phyloP scores from a whole-genome alignment of 2,888 invertebrate genomes.

The Cyclophora punctaria region DNA sequence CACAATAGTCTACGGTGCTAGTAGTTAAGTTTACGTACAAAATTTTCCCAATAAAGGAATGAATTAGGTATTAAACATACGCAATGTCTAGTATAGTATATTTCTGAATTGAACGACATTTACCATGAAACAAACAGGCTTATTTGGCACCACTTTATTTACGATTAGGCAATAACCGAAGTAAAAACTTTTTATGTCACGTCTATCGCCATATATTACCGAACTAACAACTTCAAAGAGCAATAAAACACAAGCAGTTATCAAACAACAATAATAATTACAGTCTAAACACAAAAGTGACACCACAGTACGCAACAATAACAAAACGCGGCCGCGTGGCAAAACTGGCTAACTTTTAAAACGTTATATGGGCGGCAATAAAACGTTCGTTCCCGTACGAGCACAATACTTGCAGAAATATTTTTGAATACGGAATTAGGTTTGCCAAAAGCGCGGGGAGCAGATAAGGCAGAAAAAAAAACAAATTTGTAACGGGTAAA shows the following conservation, averaged over 20 bases:
- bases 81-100: too few relatives aligned
- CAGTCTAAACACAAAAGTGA: constrained; percentile 44
- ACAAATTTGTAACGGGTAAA: constrained; percentile 76
- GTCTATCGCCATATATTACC: constrained; percentile 9
- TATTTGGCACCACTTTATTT: constrained; percentile 6
- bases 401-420: constrained; percentile 75
- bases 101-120: too few relatives aligned
- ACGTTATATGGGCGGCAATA: constrained; percentile 73
- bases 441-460: constrained; percentile 72
- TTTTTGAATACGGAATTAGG: constrained; percentile 76
- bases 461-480: constrained; percentile 74
- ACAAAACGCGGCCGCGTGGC: constrained; percentile 49
- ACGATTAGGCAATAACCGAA: constrained; percentile 7
- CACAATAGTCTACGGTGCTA: background rate
- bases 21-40: too few relatives aligned
- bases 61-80: background rate
- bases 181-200: constrained; percentile 13
- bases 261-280: constrained; percentile 67
- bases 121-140: constrained; percentile 1
- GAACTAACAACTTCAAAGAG: constrained; percentile 21
- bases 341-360: constrained; percentile 71
- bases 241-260: constrained; percentile 42
- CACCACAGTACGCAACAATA: constrained; percentile 34
- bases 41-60: constrained; percentile 5
- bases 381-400: constrained; percentile 69